A percentile compares a stretch with the other conserved stretches of the same genome.
Evolutionary conservation across 2,888 invertebrate species (phyloP).

Genomic region (Spisula subtruncata): DNA sequence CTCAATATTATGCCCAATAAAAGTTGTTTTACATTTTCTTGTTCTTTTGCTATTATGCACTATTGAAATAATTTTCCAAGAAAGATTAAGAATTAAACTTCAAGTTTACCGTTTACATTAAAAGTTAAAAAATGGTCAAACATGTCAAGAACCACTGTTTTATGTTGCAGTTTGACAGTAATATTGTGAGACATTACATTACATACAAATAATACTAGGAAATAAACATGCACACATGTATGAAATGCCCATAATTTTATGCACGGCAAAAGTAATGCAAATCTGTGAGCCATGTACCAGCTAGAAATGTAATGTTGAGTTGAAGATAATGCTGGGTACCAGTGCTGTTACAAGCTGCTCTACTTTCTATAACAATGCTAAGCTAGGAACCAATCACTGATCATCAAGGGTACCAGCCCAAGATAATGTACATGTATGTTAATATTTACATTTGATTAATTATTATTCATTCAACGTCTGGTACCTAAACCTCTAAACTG

Average conservation of each 20-base stretch:
- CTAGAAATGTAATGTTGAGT: background rate
- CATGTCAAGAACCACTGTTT: too few relatives aligned
- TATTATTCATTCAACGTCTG: background rate
- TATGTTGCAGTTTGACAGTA: too few relatives aligned
- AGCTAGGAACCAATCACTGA: constrained; percentile 3
- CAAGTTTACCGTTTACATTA: too few relatives aligned
- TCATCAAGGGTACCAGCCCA: background rate
- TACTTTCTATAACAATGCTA: background rate
- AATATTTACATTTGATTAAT: too few relatives aligned
- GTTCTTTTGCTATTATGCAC: too few relatives aligned
- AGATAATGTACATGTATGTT: background rate
- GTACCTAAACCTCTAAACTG: background rate
- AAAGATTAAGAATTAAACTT: too few relatives aligned
- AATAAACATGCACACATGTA: constrained; percentile 7
- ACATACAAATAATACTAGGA: background rate
- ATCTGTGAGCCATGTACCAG: background rate
- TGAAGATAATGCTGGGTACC: background rate
- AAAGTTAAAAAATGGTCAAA: too few relatives aligned
- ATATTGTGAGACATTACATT: background rate
- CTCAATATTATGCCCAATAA: too few relatives aligned
- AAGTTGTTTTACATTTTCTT: too few relatives aligned
- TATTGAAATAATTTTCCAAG: too few relatives aligned
- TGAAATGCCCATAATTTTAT: background rate
- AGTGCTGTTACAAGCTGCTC: background rate
- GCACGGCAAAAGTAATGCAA: background rate